phyloP scores from a whole-genome alignment of 2,888 invertebrate genomes.

The Harpalus rufipes region DNA sequence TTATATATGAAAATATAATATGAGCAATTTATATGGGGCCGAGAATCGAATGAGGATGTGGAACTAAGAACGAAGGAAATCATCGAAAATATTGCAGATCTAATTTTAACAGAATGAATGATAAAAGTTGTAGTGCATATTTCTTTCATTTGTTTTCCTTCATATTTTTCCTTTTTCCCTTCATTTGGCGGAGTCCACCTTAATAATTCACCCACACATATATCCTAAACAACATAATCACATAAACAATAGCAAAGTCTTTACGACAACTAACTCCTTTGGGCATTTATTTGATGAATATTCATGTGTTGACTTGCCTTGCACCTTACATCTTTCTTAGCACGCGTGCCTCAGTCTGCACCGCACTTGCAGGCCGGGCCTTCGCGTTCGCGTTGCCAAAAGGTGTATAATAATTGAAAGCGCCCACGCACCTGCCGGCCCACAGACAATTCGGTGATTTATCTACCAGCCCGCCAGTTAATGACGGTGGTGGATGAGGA shows the following conservation, averaged over 20 bases:
- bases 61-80: too few species aligned
- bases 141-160: slow-evolving; percentile 14
- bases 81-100: too few species aligned
- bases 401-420: slow-evolving; percentile 71
- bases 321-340: slow-evolving; percentile 51
- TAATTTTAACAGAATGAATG: too few species aligned
- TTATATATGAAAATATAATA: too few species aligned
- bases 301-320: slow-evolving; percentile 38
- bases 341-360: slow-evolving; percentile 37
- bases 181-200: too few species aligned
- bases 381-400: slow-evolving; percentile 51
- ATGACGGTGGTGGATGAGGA: slow-evolving; percentile 40
- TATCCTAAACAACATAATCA: slow-evolving; percentile 33
- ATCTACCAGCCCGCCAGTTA: slow-evolving; percentile 24
- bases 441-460: slow-evolving; percentile 32
- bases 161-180: not conserved
- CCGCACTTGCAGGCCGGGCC: slow-evolving; percentile 16
- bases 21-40: too few species aligned
- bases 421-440: slow-evolving; percentile 70
- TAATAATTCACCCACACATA: slow-evolving; percentile 3
- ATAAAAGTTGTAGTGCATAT: too few species aligned
- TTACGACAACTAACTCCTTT: slow-evolving; percentile 9
- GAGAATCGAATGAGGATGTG: too few species aligned
- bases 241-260: slow-evolving; percentile 27
- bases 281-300: slow-evolving; percentile 33